Evolutionary conservation across 2,797 vertebrate species (phyloP), one percentile per base, ranked within the genome.

Genomic region (Enteromius argenteus): DNA sequence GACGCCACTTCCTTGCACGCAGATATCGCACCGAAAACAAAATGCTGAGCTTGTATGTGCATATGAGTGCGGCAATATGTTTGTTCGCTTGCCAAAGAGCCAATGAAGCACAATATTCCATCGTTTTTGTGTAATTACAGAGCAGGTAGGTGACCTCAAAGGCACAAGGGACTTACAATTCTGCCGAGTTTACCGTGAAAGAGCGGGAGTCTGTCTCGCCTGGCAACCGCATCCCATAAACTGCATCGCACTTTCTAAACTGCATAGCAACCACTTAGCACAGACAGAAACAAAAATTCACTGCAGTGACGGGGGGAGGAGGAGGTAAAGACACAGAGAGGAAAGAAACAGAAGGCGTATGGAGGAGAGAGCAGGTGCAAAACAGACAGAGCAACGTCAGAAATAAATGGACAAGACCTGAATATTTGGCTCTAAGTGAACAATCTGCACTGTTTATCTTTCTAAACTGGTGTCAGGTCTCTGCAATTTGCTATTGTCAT

Each of bases 161-260:
- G 53, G 37, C 78, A 84, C 27, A n/a, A 78, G 35, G 27, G 64
- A 84, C 66, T 77, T 72, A 35, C 73, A 81, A 80, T 42, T 66
- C 49, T 69, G 82, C 37, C 62, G 60, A 82, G 76, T 69, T 82
- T 74, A 84, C 60, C 44, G 21, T 35, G 68, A 84, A 60, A 81
- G 42, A 62, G 74, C 19, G 17, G 69, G 71, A 69, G 74, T 32
- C 84, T 51, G 32, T 67, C 77, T 84, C 66, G 42, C 85, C 73
- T 84, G 77, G 84, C 85, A 87, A 88, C 87, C 21, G n/a, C 51
- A 84, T 84, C 80, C 77, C 84, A 85, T 84, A 85, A 87, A 79
- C 69, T 64, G 71, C 80, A 83, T 60, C 2, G 4, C 62, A 76
- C 46, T 67, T 67, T 75, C 72, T 68, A 76, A 83, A 83, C 81